Evolutionary conservation across 2,113 vertebrate species (phyloP), one percentile per base, ranked within the genome.

Genomic region (Astatoreochromis straeleni): DNA sequence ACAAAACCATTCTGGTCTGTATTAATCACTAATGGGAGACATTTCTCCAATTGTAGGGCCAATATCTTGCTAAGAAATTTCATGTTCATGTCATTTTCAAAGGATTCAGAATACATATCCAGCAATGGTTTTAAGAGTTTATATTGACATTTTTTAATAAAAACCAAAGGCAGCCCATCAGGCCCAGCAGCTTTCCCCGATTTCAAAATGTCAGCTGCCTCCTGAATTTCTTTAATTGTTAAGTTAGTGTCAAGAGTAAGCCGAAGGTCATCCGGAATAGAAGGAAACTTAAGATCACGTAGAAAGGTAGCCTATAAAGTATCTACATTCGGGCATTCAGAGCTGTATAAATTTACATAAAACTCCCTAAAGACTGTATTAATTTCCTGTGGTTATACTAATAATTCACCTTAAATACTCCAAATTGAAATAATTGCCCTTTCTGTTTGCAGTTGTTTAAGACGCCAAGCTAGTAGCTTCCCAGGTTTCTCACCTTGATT

Each of bases 361-460:
- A 0, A 21, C 1, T 54, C n/a, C 53, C 53, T 12, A 54, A 21
- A 54, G 53, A 1, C n/a, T 54, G 51, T 21, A 53, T 53, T 53
- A 0, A 53, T 53, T 53, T 53, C 51, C 1, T 7, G 53, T 54
- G n/a, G 53, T 12, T 54, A 0, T 54, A 54, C 53, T 54, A 55
- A 0, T 55, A 55, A 55, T 55, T 54, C 53, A 55, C 11, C 53
- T 24, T 24, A 13, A 55, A 24, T 55, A 24, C 11, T 55, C 21
- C 53, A 13, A 55, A 55, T 55, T 55, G 21, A n/a, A 53, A 0
- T 54, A 54, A 54, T 12, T 54, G 6, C 10, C 53, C 53, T 2
- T 54, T 54, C 0, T 21, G 53, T 21, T 54, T 54, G 53, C 51
- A 7, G 51, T 54, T 54, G 51, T 54, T 54, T 54, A 54, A 21